Base-by-base conservation (phyloP, 2,113 vertebrate genomes). In the Cyprinus carpio region DNA sequence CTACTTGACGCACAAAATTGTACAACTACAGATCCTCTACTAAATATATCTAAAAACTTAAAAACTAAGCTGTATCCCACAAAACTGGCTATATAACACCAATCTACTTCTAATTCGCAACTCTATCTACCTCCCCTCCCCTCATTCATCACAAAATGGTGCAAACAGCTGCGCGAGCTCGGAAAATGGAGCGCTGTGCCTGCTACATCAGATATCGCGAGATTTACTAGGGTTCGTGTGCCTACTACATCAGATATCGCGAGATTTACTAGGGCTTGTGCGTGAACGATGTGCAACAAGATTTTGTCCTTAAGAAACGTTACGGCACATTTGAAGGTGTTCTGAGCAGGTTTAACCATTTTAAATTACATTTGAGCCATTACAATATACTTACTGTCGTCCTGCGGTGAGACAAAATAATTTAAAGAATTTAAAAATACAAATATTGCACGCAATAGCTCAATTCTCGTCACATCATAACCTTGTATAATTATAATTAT, bases 141-240 rank as follows among this genome's bases (percentile, higher is more conserved):
- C 86, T 65, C 80, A 71, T 65, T 86, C 81, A 82, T 69, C 81
- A 86, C 86, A 83, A 87, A 91, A 93, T 94, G 93, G 93, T 88
- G 83, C 85, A 85, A 88, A 84, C 82, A 75, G 10, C 25, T 84
- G 64, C 6, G 54, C 13, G 60, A 71, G 3, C 40, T 3, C 43
- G 87, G 92, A 93, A 94, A 94, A 94, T 93, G 93, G 92, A 89
- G 90, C 65, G 5, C 65, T 85, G 23, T 7, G 9, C 9, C 83
- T 74, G 43, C 56, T 10, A 49, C 89, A 82, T 83, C 81, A 82
- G 6, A 9, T 51, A 49, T 83, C 77, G 78, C 87, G 83, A 85
- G 83, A 82, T 76, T 75, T 75, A 51, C 40, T 43, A n/a, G n/a
- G n/a, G n/a, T n/a, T n/a, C n/a, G n/a, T 85, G 23, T 7, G 9